Evolutionary conservation across 1,140 invertebrate species (phyloP).

Genomic region (Tachypleus tridentatus): DNA sequence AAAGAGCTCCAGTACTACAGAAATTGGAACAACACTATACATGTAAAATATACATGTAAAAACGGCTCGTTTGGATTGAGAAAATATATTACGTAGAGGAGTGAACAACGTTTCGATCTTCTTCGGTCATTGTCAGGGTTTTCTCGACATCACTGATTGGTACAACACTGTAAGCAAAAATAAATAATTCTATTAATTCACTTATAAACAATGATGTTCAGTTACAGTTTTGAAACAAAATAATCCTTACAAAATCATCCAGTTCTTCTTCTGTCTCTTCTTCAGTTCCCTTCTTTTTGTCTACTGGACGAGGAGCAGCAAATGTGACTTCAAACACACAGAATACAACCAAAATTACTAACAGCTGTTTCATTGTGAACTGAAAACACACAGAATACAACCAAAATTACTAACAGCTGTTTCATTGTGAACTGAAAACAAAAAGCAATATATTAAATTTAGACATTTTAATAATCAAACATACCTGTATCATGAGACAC

Average conservation of each 20-base stretch:
- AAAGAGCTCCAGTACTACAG: too few species aligned
- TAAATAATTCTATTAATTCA: constrained; percentile 12
- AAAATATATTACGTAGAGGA: neutral
- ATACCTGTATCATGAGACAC: too few species aligned
- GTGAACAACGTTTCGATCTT: constrained; percentile 27
- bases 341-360: too few species aligned
- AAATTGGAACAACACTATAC: too few species aligned
- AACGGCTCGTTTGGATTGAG: too few species aligned
- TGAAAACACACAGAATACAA: neutral
- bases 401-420: too few species aligned
- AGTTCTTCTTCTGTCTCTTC: constrained; percentile 18
- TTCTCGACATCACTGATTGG: too few species aligned
- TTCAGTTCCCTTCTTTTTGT: constrained; percentile 23
- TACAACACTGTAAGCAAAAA: constrained; percentile 11
- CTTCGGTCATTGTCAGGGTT: neutral
- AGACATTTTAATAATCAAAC: too few species aligned
- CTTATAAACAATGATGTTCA: neutral
- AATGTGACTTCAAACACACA: constrained; percentile 8
- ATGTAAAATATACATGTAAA: neutral
- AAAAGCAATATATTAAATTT: too few species aligned
- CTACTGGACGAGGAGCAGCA: constrained; percentile 20
- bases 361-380: too few species aligned
- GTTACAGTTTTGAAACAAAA: constrained; percentile 2
- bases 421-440: too few species aligned
- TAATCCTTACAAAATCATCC: constrained; percentile 13